Percentiles rank a stretch among this genome's conserved stretches.
Evolutionary conservation across 1,140 invertebrate species (phyloP).

Genomic region (Solenopsis fugax): DNA sequence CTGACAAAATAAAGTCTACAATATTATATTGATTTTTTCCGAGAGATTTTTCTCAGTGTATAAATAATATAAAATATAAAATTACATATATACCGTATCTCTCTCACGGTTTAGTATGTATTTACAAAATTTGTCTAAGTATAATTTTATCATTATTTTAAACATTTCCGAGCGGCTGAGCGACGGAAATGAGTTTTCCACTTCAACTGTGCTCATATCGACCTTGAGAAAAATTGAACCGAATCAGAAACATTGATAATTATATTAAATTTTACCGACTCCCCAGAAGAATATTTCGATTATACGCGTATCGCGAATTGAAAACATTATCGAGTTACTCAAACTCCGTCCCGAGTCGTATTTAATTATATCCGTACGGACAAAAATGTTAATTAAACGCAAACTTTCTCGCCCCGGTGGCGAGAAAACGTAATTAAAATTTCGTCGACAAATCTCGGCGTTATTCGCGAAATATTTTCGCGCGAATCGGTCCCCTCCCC

Average conservation of each 20-base stretch:
- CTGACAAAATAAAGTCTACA: too few relatives aligned
- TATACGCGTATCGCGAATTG: constrained; percentile 18
- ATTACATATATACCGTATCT: neutral
- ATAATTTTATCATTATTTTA: neutral
- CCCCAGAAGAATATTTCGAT: constrained; percentile 5
- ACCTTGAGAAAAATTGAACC: neutral
- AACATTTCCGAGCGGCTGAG: neutral
- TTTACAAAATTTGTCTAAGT: neutral
- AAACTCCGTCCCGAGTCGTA: neutral
- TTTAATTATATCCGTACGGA: constrained; percentile 38
- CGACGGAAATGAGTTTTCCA: neutral
- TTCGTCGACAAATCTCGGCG: constrained; percentile 12
- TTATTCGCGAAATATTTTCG: constrained; percentile 20
- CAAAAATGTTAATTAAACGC: constrained; percentile 54
- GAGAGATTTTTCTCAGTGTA: too few relatives aligned
- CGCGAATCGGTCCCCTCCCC: neutral
- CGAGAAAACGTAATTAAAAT: constrained; percentile 45
- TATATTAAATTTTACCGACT: constrained; percentile 6
- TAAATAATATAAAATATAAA: neutral
- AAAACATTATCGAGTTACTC: constrained; percentile 33
- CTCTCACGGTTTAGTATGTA: neutral
- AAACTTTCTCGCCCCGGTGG: constrained; percentile 28
- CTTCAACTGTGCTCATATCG: neutral
- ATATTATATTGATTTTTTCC: too few relatives aligned
- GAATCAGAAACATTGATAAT: neutral